Conservation (phyloP, 2,113 vertebrate species). For the Tachuris rubrigastra region DNA sequence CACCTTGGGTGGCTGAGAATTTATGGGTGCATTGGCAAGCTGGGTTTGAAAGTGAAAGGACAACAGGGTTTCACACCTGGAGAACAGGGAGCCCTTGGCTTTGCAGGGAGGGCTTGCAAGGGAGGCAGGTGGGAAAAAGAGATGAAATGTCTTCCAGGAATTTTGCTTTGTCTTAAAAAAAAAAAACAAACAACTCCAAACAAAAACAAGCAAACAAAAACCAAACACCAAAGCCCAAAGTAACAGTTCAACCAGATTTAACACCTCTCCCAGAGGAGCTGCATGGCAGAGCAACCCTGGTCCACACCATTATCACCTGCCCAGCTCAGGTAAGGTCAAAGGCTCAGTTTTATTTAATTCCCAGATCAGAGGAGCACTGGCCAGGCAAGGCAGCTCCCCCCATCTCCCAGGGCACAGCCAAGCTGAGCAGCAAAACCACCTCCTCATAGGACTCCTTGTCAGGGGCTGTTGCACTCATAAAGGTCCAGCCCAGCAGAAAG, state of each 20-base stretch:
- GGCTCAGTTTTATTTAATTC: not conserved
- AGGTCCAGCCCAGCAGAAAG: not conserved
- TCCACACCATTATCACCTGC: accelerated
- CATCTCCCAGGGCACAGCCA: not conserved
- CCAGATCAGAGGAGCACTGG: not conserved
- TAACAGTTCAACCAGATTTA: accelerated
- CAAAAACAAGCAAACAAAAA: too few species aligned
- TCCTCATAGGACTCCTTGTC: not conserved
- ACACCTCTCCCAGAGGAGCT: not conserved
- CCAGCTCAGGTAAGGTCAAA: not conserved
- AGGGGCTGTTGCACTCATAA: not conserved
- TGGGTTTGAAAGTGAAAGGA: not conserved
- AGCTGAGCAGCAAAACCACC: not conserved
- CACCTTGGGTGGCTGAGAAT: accelerated
- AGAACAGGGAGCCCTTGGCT: not conserved
- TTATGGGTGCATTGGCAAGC: accelerated
- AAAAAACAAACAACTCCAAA: not conserved
- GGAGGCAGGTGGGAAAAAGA: not conserved
- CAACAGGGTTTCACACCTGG: too few species aligned
- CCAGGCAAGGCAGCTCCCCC: not conserved
- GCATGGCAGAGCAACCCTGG: not conserved
- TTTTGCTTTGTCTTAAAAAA: not conserved
- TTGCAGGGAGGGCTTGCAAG: not conserved
- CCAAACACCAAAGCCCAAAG: not conserved
- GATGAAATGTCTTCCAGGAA: not conserved